These are phyloP conservation scores for Oxytorus armatus DNA, from an alignment of 2,888 invertebrate genomes.

Conservation along the genomic window DNA sequence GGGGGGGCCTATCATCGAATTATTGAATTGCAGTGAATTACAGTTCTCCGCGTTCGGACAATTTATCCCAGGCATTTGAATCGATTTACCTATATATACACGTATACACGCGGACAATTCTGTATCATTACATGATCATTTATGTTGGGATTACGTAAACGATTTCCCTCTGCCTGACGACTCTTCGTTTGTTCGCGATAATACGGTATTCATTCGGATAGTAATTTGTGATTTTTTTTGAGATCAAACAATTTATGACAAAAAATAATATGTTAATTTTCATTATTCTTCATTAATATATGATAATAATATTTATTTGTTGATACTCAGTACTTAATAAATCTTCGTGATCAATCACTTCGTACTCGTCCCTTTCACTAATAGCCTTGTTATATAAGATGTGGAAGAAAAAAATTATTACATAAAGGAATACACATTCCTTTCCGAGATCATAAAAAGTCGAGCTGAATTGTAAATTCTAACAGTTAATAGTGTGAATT, in stretches of 20 bases:
- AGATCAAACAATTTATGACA: too few relatives aligned
- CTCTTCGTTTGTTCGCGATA: slow-evolving; percentile 8
- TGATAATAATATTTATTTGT: too few relatives aligned
- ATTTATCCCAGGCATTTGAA: slow-evolving; percentile 12
- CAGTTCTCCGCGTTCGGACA: slow-evolving; percentile 21
- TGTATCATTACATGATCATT: slow-evolving; percentile 55
- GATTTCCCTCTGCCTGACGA: slow-evolving; percentile 8
- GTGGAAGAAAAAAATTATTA: not conserved
- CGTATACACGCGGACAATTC: slow-evolving; percentile 14
- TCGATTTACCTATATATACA: slow-evolving; percentile 2
- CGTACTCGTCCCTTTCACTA: not conserved
- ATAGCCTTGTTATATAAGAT: not conserved
- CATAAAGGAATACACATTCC: not conserved
- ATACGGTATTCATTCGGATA: too few relatives aligned
- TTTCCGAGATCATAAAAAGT: not conserved
- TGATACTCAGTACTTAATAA: too few relatives aligned
- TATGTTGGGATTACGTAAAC: slow-evolving; percentile 50
- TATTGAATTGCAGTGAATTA: slow-evolving; percentile 35
- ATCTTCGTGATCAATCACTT: not conserved
- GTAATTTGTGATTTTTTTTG: too few relatives aligned
- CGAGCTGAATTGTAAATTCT: not conserved
- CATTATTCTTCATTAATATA: too few relatives aligned
- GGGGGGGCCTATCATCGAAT: slow-evolving; percentile 4
- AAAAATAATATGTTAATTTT: too few relatives aligned
- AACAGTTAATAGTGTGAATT: not conserved